These are phyloP conservation scores for Porites australiensis DNA, from an alignment of 64 coral and sea anemone species.

Conservation along the genomic window DNA sequence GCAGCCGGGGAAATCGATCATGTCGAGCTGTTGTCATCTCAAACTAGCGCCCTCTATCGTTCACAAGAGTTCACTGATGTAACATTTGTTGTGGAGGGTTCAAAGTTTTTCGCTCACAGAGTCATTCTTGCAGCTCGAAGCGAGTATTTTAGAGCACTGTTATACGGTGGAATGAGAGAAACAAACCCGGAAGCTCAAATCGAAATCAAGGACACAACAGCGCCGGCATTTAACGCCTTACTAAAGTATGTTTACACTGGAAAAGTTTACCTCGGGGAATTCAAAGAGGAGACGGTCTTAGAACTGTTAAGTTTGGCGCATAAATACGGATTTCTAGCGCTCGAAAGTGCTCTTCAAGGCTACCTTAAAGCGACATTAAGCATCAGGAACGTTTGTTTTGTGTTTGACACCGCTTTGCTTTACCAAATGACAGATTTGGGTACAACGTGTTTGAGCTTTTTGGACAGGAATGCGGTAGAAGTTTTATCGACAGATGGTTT, in stretches of 20 bases:
- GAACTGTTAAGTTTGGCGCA: conserved; percentile 92
- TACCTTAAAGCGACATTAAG: conserved; percentile 87
- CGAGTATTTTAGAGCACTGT: conserved; percentile 95
- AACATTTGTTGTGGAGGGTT: conserved; percentile 88
- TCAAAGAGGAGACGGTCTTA: conserved; percentile 80
- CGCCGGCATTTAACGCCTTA: conserved; percentile 84
- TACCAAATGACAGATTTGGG: conserved; percentile 88
- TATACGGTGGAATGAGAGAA: conserved; percentile 99
- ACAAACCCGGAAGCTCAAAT: conserved; percentile 88
- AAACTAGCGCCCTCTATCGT: conserved; percentile 74
- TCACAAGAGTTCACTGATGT: conserved; percentile 95
- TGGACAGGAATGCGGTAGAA: conserved; percentile 82
- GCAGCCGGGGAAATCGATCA: conserved; percentile 93
- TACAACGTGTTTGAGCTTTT: conserved; percentile 87
- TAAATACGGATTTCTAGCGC: conserved; percentile 97
- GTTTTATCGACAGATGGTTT: conserved; percentile 84
- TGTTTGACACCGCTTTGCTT: conserved; percentile 83
- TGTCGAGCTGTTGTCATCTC: conserved; percentile 94
- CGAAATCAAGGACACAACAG: conserved; percentile 82
- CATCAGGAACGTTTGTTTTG: conserved; percentile 79
- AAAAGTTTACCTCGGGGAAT: conserved; percentile 85
- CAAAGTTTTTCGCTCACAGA: conserved; percentile 83
- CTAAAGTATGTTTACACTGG: conserved; percentile 95
- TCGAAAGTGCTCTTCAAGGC: conserved; percentile 97
- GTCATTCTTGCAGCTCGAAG: conserved; percentile 93